phyloP scores from a whole-genome alignment of 1,140 invertebrate species.

The Conus betulinus region DNA sequence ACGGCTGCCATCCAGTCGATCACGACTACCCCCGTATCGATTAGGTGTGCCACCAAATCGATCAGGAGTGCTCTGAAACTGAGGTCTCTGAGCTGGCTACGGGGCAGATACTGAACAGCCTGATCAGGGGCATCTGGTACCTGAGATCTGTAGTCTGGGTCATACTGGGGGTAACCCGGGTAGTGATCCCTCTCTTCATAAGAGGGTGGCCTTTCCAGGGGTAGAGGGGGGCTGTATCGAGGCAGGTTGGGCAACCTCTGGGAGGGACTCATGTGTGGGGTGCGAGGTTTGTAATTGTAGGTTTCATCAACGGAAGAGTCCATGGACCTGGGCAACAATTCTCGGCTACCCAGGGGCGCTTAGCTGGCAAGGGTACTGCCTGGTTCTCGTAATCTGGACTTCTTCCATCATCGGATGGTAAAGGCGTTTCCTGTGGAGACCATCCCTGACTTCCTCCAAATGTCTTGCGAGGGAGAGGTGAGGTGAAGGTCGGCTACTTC shows the following conservation, averaged over 20 bases:
- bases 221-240: constrained; percentile 27
- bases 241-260: constrained; percentile 12
- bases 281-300: background rate
- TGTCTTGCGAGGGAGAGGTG: background rate
- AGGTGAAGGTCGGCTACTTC: constrained; percentile 21
- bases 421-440: background rate
- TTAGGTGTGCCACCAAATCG: constrained; percentile 3
- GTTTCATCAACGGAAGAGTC: background rate
- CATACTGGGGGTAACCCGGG: background rate
- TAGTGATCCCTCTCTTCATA: constrained; percentile 29
- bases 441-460: constrained; percentile 16
- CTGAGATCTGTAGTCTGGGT: background rate
- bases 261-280: constrained; percentile 3
- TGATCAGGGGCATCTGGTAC: background rate
- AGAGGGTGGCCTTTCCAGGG: background rate
- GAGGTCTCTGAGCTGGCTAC: constrained; percentile 16
- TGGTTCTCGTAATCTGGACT: constrained; percentile 27
- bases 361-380: background rate
- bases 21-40: background rate
- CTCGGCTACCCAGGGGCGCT: background rate
- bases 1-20: constrained; percentile 11
- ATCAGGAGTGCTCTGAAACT: constrained; percentile 12
- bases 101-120: constrained; percentile 5
- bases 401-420: background rate
- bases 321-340: background rate